These are phyloP conservation scores for Eulithis prunata DNA, from an alignment of 2,888 invertebrate genomes.

Conservation along the genomic window DNA sequence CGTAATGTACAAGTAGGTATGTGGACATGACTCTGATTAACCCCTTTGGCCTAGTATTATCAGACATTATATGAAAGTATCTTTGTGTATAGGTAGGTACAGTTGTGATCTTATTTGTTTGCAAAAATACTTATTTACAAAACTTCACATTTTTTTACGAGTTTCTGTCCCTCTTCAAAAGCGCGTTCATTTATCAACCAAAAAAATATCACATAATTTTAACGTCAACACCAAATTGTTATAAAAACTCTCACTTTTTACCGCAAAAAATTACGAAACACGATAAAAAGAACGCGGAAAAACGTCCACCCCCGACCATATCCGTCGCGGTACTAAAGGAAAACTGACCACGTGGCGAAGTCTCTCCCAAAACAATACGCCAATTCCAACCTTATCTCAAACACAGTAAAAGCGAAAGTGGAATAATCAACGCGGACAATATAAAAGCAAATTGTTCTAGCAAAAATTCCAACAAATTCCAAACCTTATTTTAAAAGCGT, in stretches of 20 bases:
- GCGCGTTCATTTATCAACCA: not conserved
- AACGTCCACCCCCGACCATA: slow-evolving; percentile 32
- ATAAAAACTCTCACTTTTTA: slow-evolving; percentile 26
- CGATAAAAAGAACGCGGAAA: slow-evolving; percentile 16
- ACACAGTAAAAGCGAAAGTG: slow-evolving; percentile 12
- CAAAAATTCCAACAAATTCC: slow-evolving; percentile 26
- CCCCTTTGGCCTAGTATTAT: not conserved
- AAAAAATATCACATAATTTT: slow-evolving; percentile 7
- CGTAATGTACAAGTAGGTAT: not conserved
- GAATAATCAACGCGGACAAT: not conserved
- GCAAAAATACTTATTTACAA: not conserved
- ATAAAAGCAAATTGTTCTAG: slow-evolving; percentile 23
- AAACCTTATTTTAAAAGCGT: slow-evolving; percentile 26
- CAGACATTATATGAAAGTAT: not conserved
- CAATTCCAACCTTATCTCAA: slow-evolving; percentile 20
- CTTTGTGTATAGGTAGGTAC: not conserved
- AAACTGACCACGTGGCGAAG: slow-evolving; percentile 40
- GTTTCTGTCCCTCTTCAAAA: not conserved
- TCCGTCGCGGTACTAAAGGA: slow-evolving; percentile 36
- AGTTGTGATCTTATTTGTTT: not conserved
- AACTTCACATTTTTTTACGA: not conserved
- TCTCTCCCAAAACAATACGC: slow-evolving; percentile 13
- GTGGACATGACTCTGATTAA: not conserved
- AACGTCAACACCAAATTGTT: slow-evolving; percentile 5
- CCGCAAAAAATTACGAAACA: slow-evolving; percentile 22